Conservation (phyloP, 2,888 invertebrate genomes). For the Amaurobius ferox region DNA sequence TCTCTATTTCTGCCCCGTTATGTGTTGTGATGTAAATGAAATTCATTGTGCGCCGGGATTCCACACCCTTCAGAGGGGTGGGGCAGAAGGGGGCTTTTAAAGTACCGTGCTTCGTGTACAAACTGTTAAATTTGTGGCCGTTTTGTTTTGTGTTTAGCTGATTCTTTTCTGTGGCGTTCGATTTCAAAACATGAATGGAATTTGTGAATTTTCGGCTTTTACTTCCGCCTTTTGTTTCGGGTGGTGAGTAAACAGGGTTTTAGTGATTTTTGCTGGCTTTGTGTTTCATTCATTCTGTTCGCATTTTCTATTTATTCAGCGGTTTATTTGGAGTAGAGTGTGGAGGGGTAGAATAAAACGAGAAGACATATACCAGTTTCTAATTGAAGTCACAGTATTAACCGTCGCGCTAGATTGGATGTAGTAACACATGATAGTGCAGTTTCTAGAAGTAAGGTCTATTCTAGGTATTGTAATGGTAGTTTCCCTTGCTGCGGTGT, state of each 20-base stretch:
- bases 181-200: background rate
- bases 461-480: no score
- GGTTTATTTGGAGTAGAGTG: no score
- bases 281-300: no score
- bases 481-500: no score
- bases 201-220: background rate
- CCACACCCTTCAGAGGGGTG: background rate
- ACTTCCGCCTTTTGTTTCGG: background rate
- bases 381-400: no score
- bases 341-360: no score
- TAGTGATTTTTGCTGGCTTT: background rate
- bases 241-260: background rate
- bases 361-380: no score
- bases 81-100: background rate
- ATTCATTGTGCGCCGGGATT: background rate
- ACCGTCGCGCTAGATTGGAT: no score
- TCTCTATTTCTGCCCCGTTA: background rate
- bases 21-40: background rate
- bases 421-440: no score
- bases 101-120: background rate
- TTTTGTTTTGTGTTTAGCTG: background rate
- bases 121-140: background rate
- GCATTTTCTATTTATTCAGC: no score
- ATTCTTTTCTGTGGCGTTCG: background rate
- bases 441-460: no score